Conservation (phyloP, 2,797 vertebrate species). For the Hoplostethus mediterraneus region DNA sequence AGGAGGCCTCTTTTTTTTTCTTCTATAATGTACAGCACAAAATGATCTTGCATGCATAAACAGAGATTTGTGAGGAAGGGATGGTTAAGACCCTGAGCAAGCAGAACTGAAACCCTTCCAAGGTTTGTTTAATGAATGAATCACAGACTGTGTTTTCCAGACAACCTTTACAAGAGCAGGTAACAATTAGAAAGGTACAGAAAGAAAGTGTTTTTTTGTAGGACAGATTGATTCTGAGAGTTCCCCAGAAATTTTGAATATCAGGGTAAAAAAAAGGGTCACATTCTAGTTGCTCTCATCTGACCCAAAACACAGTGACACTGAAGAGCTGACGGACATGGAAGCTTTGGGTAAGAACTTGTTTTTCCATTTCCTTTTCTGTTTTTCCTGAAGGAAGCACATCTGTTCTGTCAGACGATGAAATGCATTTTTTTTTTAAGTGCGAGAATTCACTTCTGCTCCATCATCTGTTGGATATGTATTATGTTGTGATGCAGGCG, state of each 20-base stretch:
- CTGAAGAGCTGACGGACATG: constrained; percentile 10
- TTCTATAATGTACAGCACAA: constrained; percentile 16
- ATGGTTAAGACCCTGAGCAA: constrained; percentile 49
- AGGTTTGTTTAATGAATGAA: constrained; percentile 39
- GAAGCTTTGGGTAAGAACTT: constrained; percentile 23
- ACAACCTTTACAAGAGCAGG: constrained; percentile 19
- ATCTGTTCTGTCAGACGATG: not conserved
- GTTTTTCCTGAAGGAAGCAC: not conserved
- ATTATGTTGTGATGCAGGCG: not conserved
- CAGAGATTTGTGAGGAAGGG: not conserved
- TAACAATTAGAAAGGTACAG: constrained; percentile 16
- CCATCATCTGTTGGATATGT: constrained; percentile 17
- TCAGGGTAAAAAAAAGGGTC: not conserved
- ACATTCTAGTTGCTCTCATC: not conserved
- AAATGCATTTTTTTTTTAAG: constrained; percentile 10
- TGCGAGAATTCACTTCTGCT: constrained; percentile 26
- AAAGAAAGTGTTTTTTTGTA: not conserved
- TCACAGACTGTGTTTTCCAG: constrained; percentile 33
- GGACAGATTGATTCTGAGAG: constrained; percentile 30
- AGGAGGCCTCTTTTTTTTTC: constrained; percentile 15
- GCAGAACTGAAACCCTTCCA: constrained; percentile 20
- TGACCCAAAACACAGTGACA: not conserved
- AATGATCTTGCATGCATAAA: constrained; percentile 17
- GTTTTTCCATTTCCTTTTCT: too few species aligned
- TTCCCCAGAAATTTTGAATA: constrained; percentile 29